phyloP scores from a whole-genome alignment of 2,888 invertebrate species.

The Incurvaria masculella region DNA sequence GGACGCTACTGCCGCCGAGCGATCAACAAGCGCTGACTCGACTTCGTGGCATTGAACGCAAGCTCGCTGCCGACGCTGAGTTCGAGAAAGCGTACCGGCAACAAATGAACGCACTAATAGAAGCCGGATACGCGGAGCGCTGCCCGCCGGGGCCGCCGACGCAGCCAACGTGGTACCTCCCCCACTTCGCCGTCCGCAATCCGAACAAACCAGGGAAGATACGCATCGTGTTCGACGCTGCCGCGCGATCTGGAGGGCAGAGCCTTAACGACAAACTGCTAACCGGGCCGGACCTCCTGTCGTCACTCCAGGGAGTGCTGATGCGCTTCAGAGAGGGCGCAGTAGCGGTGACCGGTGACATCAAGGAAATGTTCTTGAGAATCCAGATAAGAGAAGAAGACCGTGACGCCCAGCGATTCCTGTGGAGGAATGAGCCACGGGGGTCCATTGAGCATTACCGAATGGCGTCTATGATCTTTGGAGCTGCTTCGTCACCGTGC shows the following conservation, averaged over 20 bases:
- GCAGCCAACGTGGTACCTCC: neutral
- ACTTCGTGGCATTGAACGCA: slow-evolving; percentile 6
- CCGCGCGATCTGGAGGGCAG: neutral
- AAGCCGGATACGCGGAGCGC: slow-evolving; percentile 12
- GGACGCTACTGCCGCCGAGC: slow-evolving; percentile 7
- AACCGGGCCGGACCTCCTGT: neutral
- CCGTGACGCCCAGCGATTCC: slow-evolving; percentile 10
- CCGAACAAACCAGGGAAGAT: neutral
- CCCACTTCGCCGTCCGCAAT: neutral
- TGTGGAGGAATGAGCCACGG: slow-evolving; percentile 4
- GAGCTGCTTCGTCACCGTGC: slow-evolving; percentile 10
- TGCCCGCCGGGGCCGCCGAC: neutral
- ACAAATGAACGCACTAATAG: slow-evolving; percentile 8
- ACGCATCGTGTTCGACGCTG: neutral
- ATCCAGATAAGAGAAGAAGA: slow-evolving; percentile 11
- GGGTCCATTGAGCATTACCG: neutral
- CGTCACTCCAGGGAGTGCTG: slow-evolving; percentile 9
- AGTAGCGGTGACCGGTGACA: slow-evolving; percentile 14
- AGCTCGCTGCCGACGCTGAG: slow-evolving; percentile 4
- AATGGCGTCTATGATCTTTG: slow-evolving; percentile 2
- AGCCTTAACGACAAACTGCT: neutral
- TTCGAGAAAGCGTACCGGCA: slow-evolving; percentile 5
- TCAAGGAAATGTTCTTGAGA: slow-evolving; percentile 17
- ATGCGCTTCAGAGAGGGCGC: slow-evolving; percentile 13
- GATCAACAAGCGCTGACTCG: slow-evolving; percentile 4